phyloP scores from a whole-genome alignment of 2,113 vertebrate genomes.

The Cyprinodon variegatus region DNA sequence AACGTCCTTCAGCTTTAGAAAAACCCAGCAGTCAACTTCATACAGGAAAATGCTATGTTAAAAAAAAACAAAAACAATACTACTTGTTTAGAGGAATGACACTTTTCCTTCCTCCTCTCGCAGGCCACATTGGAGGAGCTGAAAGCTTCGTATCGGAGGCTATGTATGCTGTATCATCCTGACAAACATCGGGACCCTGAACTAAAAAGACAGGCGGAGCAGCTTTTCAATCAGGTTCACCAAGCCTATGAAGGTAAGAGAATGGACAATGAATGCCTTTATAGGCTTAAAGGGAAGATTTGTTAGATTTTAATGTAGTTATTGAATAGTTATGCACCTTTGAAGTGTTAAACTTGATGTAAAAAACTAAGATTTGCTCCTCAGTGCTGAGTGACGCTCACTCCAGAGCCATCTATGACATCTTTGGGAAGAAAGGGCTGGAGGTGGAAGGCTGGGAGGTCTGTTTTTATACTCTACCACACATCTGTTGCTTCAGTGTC shows the following conservation, averaged over 20 bases:
- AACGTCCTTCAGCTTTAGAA: neutral
- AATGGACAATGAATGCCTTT: too few relatives aligned
- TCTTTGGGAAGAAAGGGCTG: slow-evolving; percentile 96
- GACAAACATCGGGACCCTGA: slow-evolving; percentile 96
- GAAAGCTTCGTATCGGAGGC: slow-evolving; percentile 90
- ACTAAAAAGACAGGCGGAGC: slow-evolving; percentile 90
- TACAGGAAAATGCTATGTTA: neutral
- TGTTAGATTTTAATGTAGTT: too few relatives aligned
- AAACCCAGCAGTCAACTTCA: neutral
- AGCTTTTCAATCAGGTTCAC: slow-evolving; percentile 93
- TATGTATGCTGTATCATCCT: slow-evolving; percentile 97
- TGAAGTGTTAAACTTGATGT: too few relatives aligned
- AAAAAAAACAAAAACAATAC: too few relatives aligned
- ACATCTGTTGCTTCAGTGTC: neutral
- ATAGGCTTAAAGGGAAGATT: too few relatives aligned
- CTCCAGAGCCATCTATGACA: slow-evolving; percentile 96
- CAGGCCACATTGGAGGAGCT: slow-evolving; percentile 94
- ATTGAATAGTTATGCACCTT: too few relatives aligned
- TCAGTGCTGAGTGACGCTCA: slow-evolving; percentile 95
- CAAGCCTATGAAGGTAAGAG: slow-evolving; percentile 92
- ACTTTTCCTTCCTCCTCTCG: neutral
- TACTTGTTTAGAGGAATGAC: neutral
- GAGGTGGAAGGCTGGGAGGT: slow-evolving; percentile 99
- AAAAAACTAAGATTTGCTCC: neutral
- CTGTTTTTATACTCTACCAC: slow-evolving; percentile 49